These are phyloP conservation scores for Mus pahari DNA, from an alignment of 2,113 vertebrate genomes.

Conservation along the genomic window DNA sequence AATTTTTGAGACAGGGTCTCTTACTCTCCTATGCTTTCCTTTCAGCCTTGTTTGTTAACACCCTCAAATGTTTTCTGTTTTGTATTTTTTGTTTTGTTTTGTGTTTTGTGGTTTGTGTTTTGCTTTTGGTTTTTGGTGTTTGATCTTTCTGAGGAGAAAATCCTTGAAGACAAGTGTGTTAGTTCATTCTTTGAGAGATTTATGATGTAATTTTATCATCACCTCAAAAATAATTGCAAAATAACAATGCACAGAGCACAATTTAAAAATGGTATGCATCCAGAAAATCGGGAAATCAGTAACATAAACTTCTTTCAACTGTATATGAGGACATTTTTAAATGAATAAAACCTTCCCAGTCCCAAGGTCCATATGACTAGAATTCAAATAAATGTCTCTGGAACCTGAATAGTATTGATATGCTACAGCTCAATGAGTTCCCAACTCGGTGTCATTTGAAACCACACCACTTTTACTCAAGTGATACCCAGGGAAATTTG, in stretches of 20 bases:
- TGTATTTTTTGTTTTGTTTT: not conserved
- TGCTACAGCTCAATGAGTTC: not conserved
- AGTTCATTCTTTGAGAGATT: not conserved
- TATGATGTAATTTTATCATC: not conserved
- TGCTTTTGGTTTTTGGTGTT: not conserved
- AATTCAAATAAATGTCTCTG: too few species aligned
- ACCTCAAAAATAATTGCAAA: not conserved
- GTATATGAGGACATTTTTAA: not conserved
- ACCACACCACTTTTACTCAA: not conserved
- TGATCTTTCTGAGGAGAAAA: not conserved
- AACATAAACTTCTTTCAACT: not conserved
- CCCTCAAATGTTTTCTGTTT: not conserved
- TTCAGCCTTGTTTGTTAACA: not conserved
- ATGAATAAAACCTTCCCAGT: not conserved
- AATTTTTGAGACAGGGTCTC: not conserved
- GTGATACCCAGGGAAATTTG: not conserved
- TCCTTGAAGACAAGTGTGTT: not conserved
- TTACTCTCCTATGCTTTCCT: not conserved
- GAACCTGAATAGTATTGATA: not conserved
- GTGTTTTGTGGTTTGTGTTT: not conserved
- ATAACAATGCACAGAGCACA: not conserved
- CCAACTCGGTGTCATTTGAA: not conserved
- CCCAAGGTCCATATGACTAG: not conserved
- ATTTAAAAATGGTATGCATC: not conserved
- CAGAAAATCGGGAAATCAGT: not conserved